Evolutionary conservation across 2,797 vertebrate species (phyloP).

Genomic region (Sebastes goodei): DNA sequence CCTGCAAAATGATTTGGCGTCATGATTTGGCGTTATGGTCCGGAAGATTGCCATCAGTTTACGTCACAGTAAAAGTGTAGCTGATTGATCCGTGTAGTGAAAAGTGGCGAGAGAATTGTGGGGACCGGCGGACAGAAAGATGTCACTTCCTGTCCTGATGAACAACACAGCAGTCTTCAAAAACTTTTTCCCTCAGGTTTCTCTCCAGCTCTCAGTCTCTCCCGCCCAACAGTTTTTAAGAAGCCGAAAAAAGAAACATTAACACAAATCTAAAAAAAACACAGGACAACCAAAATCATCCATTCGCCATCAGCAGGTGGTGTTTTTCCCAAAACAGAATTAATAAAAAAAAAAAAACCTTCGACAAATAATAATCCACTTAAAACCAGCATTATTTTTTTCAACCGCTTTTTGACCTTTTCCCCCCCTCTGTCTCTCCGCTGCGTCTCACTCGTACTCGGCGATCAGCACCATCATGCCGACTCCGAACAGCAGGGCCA

Average conservation of each 20-base stretch:
- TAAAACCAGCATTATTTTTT: background rate
- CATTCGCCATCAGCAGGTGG: background rate
- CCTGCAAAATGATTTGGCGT: background rate
- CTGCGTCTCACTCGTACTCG: conserved; percentile 85
- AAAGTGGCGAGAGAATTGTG: background rate
- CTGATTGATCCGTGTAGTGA: background rate
- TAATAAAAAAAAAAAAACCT: background rate
- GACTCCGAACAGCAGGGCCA: conserved; percentile 88
- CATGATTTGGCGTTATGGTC: background rate
- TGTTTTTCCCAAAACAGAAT: conserved; percentile 12
- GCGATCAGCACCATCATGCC: conserved; percentile 95
- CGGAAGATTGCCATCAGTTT: background rate
- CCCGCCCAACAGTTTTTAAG: background rate
- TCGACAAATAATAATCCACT: conserved; percentile 13
- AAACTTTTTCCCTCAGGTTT: background rate
- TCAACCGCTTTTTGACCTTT: background rate
- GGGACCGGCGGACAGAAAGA: background rate
- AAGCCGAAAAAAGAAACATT: background rate
- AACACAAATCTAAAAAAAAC: conserved; percentile 19
- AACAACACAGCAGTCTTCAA: background rate
- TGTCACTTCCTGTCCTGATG: background rate
- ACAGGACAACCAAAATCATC: conserved; percentile 4
- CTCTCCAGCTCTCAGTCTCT: conserved; percentile 6
- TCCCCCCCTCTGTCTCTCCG: background rate
- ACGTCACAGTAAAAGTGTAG: background rate